A percentile compares a stretch with the other conserved stretches of the same genome.
These are phyloP conservation scores for Tychaedon coryphoeus DNA, from an alignment of 2,113 vertebrate genomes.

Conservation along the genomic window DNA sequence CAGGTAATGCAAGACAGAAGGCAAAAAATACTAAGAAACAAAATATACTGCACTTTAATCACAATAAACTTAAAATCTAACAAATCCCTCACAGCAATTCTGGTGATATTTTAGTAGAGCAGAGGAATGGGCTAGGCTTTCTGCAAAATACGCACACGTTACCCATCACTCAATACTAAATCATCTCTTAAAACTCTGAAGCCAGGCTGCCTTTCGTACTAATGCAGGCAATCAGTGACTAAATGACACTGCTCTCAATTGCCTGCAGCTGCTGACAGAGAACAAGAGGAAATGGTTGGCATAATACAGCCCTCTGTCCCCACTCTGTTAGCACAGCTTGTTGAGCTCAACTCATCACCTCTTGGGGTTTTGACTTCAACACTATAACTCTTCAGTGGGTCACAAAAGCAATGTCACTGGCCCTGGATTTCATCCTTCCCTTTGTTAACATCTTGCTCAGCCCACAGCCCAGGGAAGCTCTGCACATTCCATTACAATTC, in stretches of 20 bases:
- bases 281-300: neutral
- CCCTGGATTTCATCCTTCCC: neutral
- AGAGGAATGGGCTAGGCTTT: neutral
- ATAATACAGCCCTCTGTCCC: neutral
- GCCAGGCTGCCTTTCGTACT: neutral
- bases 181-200: neutral
- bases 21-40: neutral
- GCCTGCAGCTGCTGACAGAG: neutral
- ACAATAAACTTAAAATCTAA: neutral
- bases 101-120: neutral
- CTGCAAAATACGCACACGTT: rapidly evolving
- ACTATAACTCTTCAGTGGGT: neutral
- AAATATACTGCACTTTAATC: neutral
- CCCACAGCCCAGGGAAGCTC: neutral
- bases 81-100: neutral
- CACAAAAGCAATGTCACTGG: neutral
- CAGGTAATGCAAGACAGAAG: neutral
- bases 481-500: neutral
- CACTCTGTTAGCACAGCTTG: neutral
- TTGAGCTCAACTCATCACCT: neutral
- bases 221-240: neutral
- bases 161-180: neutral
- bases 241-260: neutral
- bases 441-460: neutral
- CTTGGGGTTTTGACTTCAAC: neutral